Evolutionary conservation across 2,797 vertebrate species (phyloP).

Genomic region (Rhynchonycteris naso): DNA sequence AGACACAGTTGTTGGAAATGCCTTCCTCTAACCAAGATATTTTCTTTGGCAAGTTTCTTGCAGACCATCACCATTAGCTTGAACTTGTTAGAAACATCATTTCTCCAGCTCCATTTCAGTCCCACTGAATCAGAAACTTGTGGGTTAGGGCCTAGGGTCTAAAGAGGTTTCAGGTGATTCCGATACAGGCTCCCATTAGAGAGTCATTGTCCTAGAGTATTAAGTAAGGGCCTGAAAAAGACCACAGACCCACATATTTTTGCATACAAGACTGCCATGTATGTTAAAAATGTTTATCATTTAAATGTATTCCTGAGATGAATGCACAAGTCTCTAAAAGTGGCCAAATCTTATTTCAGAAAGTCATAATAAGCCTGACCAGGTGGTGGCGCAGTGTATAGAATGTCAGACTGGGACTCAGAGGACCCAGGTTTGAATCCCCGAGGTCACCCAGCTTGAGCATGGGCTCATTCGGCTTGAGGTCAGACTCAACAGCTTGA

Average conservation of each 20-base stretch:
- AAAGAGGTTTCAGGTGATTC: not conserved
- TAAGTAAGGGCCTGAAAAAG: not conserved
- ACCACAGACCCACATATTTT: not conserved
- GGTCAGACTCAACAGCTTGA: too few relatives aligned
- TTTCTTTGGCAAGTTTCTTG: not conserved
- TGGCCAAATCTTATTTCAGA: not conserved
- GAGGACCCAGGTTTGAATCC: too few relatives aligned
- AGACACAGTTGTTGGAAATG: not conserved
- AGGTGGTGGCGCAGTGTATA: too few relatives aligned
- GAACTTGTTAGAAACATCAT: not conserved
- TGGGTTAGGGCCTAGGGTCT: not conserved
- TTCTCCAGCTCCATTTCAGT: not conserved
- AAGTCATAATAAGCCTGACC: not conserved
- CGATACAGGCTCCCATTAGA: not conserved
- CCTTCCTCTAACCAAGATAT: not conserved
- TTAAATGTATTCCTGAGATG: not conserved
- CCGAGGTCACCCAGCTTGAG: too few relatives aligned
- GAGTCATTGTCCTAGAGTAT: not conserved
- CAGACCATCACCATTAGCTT: not conserved
- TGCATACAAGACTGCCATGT: not conserved
- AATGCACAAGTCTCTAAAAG: not conserved
- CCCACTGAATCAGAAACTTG: not conserved
- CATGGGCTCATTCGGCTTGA: too few relatives aligned
- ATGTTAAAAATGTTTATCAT: not conserved
- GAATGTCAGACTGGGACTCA: too few relatives aligned